Evolutionary conservation across 2,888 invertebrate genomes (phyloP), one percentile per base, ranked within the genome.

Genomic region (Elysia crispata): DNA sequence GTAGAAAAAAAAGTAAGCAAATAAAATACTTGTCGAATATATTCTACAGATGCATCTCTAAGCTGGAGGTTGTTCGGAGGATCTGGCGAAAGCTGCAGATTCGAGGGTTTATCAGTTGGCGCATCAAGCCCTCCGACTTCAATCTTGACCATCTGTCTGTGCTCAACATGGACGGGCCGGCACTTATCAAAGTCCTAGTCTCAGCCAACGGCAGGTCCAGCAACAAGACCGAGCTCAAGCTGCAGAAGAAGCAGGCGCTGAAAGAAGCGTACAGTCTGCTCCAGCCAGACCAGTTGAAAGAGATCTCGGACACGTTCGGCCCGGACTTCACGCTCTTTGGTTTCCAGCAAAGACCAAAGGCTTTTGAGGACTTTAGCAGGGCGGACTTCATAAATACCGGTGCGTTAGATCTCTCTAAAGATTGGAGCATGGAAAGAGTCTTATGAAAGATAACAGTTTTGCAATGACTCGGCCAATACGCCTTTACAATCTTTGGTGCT

Each of bases 1-100:
- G n/a, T n/a, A n/a, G n/a, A n/a, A n/a, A 41, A 41, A 41, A 41
- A 41, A 3, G 11, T 41, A 3, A 41, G 11, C 41, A 41, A 41
- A 41, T 41, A 41, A 41, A n/a, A n/a, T n/a, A n/a, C n/a, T n/a
- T n/a, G n/a, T n/a, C n/a, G n/a, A n/a, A n/a, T n/a, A n/a, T n/a
- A n/a, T n/a, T n/a, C 11, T 11, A 41, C 41, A 41, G 31, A 23
- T 77, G 78, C 49, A 62, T 78, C 20, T 20, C 60, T 1, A 75
- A 76, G 18, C n/a, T 31, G 50, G 75, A 69, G 8, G 60, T 60
- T 25, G 49, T 60, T 28, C 25, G 49, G n/a, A 33, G 81, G 28
- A 50, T 81, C 13, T 81, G 81, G 81, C 57, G 64, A 25, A 60
- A 75, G 31, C 69, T 81, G 75, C 81, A 81, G 57, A 69, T 81